Percentiles rank a stretch among this genome's conserved stretches.
These are phyloP conservation scores for Eubucco bourcierii DNA, from an alignment of 2,113 vertebrate genomes.

Conservation along the genomic window DNA sequence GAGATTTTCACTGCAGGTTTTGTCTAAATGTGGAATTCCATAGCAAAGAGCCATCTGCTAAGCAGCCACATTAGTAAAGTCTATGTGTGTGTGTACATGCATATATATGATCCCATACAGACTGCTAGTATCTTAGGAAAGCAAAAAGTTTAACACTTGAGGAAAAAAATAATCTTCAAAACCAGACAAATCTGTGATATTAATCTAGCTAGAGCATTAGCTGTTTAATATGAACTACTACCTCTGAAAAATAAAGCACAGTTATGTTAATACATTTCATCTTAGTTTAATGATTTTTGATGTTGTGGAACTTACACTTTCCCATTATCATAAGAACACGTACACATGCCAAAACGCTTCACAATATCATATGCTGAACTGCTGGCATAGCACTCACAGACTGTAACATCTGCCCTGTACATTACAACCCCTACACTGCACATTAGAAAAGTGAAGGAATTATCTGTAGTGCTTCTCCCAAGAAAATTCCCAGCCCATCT, in stretches of 20 bases:
- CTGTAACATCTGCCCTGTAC: neutral
- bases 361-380: neutral
- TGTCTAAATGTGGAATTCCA: slow-evolving; percentile 60
- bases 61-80: slow-evolving; percentile 15
- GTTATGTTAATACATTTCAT: neutral
- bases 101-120: neutral
- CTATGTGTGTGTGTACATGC: neutral
- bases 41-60: slow-evolving; percentile 66
- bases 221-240: neutral
- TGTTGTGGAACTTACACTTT: neutral
- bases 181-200: neutral
- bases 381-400: neutral
- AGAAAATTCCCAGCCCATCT: neutral
- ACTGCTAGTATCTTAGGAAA: neutral
- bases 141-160: neutral
- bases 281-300: neutral
- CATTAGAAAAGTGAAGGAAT: neutral
- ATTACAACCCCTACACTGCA: neutral
- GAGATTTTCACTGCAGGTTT: slow-evolving; percentile 61
- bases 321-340: neutral
- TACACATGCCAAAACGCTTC: neutral
- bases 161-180: neutral
- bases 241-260: neutral
- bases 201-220: neutral
- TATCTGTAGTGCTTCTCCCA: neutral